Conservation (phyloP, 2,888 invertebrate species). For the Ectemnius continuus region DNA sequence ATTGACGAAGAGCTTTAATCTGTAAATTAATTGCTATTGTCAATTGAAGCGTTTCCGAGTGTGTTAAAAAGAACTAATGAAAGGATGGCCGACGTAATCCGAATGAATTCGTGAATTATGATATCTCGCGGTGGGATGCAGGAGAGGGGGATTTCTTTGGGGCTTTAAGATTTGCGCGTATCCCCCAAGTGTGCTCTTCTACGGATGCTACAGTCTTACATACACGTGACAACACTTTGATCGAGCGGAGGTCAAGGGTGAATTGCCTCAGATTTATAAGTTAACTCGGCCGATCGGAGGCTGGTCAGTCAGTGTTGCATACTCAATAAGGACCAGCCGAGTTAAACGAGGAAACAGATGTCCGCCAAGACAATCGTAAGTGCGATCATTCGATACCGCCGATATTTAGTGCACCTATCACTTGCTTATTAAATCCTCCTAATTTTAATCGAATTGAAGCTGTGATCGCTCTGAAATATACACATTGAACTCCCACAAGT, state of each 20-base stretch:
- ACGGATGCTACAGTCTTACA: slow-evolving; percentile 34
- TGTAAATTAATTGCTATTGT: too few relatives aligned
- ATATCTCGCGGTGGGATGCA: too few relatives aligned
- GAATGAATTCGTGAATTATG: too few relatives aligned
- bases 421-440: not conserved
- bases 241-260: slow-evolving; percentile 70
- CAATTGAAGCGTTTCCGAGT: too few relatives aligned
- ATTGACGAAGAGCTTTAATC: too few relatives aligned
- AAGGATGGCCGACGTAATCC: too few relatives aligned
- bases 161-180: not conserved
- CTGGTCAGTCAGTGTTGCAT: slow-evolving; percentile 64
- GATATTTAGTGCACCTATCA: not conserved
- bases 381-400: slow-evolving; percentile 20
- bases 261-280: slow-evolving; percentile 72
- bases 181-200: slow-evolving; percentile 35
- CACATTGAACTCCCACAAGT: too few relatives aligned
- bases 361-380: slow-evolving; percentile 53
- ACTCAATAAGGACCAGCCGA: slow-evolving; percentile 39
- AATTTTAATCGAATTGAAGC: not conserved
- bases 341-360: slow-evolving; percentile 37
- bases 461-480: too few relatives aligned
- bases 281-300: slow-evolving; percentile 58
- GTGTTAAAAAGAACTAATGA: too few relatives aligned
- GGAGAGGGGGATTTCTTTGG: not conserved
- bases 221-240: slow-evolving; percentile 47